A percentile compares a stretch with the other conserved stretches of the same genome.
phyloP scores from a whole-genome alignment of 2,888 invertebrate species.

The Limnephilus rhombicus region DNA sequence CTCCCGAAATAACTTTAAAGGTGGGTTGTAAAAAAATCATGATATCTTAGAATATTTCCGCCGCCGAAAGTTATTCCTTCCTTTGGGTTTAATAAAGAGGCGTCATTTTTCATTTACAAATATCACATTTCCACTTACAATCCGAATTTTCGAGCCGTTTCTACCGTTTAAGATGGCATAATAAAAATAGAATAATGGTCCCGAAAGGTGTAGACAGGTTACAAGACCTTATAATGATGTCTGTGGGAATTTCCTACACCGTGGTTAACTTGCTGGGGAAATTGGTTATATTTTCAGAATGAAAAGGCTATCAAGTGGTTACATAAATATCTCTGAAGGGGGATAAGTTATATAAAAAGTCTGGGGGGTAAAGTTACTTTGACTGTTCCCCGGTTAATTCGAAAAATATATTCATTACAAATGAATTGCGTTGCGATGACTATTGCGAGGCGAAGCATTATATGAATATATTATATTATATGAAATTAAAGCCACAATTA shows the following conservation, averaged over 20 bases:
- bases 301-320: constrained; percentile 62
- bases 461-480: no score
- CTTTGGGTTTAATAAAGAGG: background rate
- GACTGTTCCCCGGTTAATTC: constrained; percentile 22
- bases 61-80: background rate
- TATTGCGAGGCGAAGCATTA: background rate
- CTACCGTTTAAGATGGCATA: constrained; percentile 47
- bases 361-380: constrained; percentile 43
- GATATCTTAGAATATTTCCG: background rate
- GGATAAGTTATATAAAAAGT: constrained; percentile 49
- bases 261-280: constrained; percentile 49
- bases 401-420: constrained; percentile 35
- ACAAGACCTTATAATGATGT: constrained; percentile 58
- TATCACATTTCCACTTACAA: constrained; percentile 26
- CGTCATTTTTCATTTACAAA: constrained; percentile 14
- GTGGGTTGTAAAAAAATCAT: background rate
- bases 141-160: constrained; percentile 30
- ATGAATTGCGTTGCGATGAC: background rate
- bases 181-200: constrained; percentile 57
- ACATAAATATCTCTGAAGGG: constrained; percentile 59
- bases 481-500: background rate
- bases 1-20: background rate
- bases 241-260: constrained; percentile 56
- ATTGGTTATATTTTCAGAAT: constrained; percentile 63
- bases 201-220: constrained; percentile 52